Base-by-base conservation (phyloP, 1,140 invertebrate genomes). In the Calosoma granatense region DNA sequence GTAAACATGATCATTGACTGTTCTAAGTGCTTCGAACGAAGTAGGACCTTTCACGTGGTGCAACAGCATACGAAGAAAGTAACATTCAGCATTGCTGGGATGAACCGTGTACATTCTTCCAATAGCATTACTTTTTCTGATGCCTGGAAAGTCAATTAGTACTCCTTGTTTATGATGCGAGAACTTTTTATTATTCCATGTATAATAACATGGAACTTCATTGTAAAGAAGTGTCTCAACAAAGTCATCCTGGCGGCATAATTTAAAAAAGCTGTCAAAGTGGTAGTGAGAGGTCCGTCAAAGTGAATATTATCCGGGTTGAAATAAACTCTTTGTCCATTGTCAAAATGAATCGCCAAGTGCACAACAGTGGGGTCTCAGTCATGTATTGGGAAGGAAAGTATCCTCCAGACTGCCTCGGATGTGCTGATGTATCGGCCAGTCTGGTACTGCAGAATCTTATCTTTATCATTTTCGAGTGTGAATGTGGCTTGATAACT, bases 201-300 rank as follows among this genome's bases (percentile, higher is more conserved):
- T 76, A 61, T 67, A 73, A 64, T 71, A 72, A 14, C 26, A 41
- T 64, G 72, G 67, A 59, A 75, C 63, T 55, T 75, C 67, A 4
- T 65, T 66, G 63, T 75, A 75, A 22, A 74, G 59, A 54, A 76
- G 65, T 12, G 72, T 74, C 65, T 52, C 43, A 60, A 69, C 70
- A 60, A 74, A 74, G 14, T 30, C 26, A 14, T 30, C 26, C 14
- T 30, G 6, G 6, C 67, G 59, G 51, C 70, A 76, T 4, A 69
- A 64, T 60, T 55, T 65, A 73, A 76, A 60, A 76, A 75, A 61
- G 63, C 65, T 22, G 69, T 74, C 43, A 63, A 60, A 51, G 63
- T 64, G 36, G 60, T 64, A 22, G 21, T 11, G 55, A 58, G 53
- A 17, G 61, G 56, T 23, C 6, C 23, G 15, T 22, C 36, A 55